Conservation (phyloP, 2,797 vertebrate species). For the Gadopsis marmoratus region DNA sequence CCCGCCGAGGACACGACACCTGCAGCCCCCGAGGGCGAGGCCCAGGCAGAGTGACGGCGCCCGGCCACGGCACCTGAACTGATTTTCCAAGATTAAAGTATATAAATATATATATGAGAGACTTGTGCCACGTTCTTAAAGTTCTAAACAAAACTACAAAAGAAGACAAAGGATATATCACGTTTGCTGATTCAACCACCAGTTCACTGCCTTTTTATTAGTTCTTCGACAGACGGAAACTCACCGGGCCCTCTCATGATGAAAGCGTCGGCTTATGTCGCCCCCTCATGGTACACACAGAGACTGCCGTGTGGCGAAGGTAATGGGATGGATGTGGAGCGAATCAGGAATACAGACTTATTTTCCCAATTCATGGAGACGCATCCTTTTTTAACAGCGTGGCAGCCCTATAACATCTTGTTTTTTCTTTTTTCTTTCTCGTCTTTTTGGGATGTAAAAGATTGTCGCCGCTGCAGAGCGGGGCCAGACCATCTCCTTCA, state of each 20-base stretch:
- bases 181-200: slow-evolving; percentile 85
- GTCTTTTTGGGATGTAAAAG: slow-evolving; percentile 78
- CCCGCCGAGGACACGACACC: slow-evolving; percentile 81
- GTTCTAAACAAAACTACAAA: slow-evolving; percentile 85
- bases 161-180: slow-evolving; percentile 84
- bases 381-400: slow-evolving; percentile 79
- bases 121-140: slow-evolving; percentile 87
- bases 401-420: slow-evolving; percentile 82
- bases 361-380: slow-evolving; percentile 79
- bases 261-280: slow-evolving; percentile 68
- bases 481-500: slow-evolving; percentile 72
- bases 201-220: slow-evolving; percentile 85
- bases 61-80: slow-evolving; percentile 78
- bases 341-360: slow-evolving; percentile 83
- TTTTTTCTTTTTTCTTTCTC: slow-evolving; percentile 76
- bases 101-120: slow-evolving; percentile 90
- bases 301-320: slow-evolving; percentile 73
- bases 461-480: slow-evolving; percentile 61
- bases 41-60: slow-evolving; percentile 83
- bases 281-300: slow-evolving; percentile 77
- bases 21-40: slow-evolving; percentile 81
- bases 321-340: slow-evolving; percentile 77
- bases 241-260: slow-evolving; percentile 79
- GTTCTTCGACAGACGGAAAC: slow-evolving; percentile 81
- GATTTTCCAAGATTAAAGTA: slow-evolving; percentile 88